These are phyloP conservation scores for Cotesia vestalis DNA, from an alignment of 1,140 invertebrate species.

Conservation along the genomic window DNA sequence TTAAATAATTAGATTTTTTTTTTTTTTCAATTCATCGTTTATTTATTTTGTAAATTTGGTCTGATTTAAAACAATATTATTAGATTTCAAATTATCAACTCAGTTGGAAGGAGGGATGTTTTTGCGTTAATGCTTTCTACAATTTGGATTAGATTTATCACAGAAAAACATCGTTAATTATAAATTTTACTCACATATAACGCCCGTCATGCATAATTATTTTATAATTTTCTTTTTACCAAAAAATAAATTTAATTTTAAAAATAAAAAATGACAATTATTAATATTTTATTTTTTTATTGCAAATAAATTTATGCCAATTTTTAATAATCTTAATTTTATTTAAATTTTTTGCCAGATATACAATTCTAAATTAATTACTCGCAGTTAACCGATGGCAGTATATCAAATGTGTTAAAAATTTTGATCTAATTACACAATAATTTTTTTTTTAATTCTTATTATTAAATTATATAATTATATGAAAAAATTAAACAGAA, in stretches of 20 bases:
- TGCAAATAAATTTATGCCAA: constrained; percentile 33
- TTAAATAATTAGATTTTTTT: constrained; percentile 23
- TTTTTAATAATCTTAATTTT: constrained; percentile 12
- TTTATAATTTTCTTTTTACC: not conserved
- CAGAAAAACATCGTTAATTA: constrained; percentile 63
- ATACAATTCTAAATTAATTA: constrained; percentile 51
- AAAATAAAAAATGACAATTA: not conserved
- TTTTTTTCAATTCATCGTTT: constrained; percentile 37
- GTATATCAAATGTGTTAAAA: constrained; percentile 54
- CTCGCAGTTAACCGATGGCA: constrained; percentile 52
- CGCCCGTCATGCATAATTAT: not conserved
- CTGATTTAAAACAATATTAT: not conserved
- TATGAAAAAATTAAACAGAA: not conserved
- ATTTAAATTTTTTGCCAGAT: constrained; percentile 45
- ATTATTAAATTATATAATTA: not conserved
- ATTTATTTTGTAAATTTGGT: constrained; percentile 11
- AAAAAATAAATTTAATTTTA: too few relatives aligned
- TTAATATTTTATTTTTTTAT: not conserved
- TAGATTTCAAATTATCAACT: not conserved
- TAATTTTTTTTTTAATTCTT: not conserved
- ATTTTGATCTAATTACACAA: constrained; percentile 41
- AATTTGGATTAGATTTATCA: constrained; percentile 56
- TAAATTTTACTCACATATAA: constrained; percentile 45
- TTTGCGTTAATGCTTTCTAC: constrained; percentile 27
- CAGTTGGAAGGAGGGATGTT: constrained; percentile 5